phyloP scores from a whole-genome alignment of 2,797 vertebrate genomes.

The Capromys pilorides region DNA sequence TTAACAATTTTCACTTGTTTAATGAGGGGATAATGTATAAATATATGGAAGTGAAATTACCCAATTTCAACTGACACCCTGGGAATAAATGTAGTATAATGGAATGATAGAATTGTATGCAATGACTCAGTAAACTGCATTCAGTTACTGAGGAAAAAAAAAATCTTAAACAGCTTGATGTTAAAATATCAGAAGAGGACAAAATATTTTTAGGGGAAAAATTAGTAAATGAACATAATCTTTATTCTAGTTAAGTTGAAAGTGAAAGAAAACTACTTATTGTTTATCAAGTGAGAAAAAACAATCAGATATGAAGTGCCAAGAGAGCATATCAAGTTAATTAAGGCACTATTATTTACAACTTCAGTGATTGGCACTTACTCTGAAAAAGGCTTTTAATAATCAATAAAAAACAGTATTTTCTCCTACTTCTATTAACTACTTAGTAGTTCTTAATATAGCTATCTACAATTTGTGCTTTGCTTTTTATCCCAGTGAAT shows the following conservation, averaged over 20 bases:
- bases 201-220: conserved; percentile 68
- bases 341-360: conserved; percentile 89
- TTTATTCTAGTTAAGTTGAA: conserved; percentile 60
- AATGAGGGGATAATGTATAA: conserved; percentile 31
- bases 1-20: conserved; percentile 56
- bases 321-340: conserved; percentile 83
- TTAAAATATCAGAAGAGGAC: conserved; percentile 60
- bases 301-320: conserved; percentile 84
- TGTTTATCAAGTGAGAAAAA: conserved; percentile 52
- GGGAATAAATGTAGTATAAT: conserved; percentile 55
- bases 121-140: conserved; percentile 40
- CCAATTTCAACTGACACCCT: conserved; percentile 45
- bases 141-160: conserved; percentile 57
- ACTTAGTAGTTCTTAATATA: conserved; percentile 74
- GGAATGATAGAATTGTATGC: conserved; percentile 75
- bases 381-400: conserved; percentile 78
- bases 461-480: conserved; percentile 70
- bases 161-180: conserved; percentile 47
- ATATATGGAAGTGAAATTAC: conserved; percentile 43
- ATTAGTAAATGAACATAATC: conserved; percentile 58
- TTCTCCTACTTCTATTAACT: conserved; percentile 67
- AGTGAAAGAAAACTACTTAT: conserved; percentile 59
- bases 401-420: conserved; percentile 75
- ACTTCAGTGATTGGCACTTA: conserved; percentile 84
- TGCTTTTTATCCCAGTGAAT: conserved; percentile 68